Conservation (phyloP, 92 coral and sea anemone genomes). For the Paragorgia papillata region DNA sequence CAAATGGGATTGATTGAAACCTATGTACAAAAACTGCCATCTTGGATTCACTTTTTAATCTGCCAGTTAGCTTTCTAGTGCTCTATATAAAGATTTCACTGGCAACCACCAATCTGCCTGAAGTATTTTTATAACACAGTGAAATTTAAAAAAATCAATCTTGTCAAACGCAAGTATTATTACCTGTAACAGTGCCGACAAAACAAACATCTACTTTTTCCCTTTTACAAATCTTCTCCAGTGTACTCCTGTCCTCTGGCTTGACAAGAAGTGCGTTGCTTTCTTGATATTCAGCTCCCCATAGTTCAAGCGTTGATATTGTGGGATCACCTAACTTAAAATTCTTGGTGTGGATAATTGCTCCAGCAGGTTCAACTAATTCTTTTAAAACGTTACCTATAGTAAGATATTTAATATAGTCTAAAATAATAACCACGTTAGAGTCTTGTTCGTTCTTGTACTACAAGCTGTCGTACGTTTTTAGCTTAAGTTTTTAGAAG, state of each 20-base stretch:
- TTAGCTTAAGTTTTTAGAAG: no score
- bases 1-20: no score
- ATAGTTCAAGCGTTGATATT: conserved; percentile 88
- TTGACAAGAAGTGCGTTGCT: conserved; percentile 87
- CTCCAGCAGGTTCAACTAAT: conserved; percentile 94
- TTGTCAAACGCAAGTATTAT: not conserved
- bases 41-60: no score
- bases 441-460: no score
- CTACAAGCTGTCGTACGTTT: no score
- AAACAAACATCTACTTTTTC: conserved; percentile 93
- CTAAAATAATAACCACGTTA: no score
- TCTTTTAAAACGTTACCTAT: conserved; percentile 95
- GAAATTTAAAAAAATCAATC: no score
- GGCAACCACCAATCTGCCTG: no score
- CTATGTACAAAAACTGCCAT: not conserved
- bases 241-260: conserved; percentile 58
- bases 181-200: conserved; percentile 94
- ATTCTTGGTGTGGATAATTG: conserved; percentile 72
- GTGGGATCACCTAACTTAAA: conserved; percentile 95
- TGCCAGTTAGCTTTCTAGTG: no score
- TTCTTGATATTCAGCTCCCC: conserved; percentile 99
- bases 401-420: not conserved
- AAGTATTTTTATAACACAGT: not conserved
- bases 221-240: conserved; percentile 73
- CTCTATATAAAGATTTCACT: no score